Evolutionary conservation across 2,797 vertebrate species (phyloP).

Genomic region (Artibeus jamaicensis): DNA sequence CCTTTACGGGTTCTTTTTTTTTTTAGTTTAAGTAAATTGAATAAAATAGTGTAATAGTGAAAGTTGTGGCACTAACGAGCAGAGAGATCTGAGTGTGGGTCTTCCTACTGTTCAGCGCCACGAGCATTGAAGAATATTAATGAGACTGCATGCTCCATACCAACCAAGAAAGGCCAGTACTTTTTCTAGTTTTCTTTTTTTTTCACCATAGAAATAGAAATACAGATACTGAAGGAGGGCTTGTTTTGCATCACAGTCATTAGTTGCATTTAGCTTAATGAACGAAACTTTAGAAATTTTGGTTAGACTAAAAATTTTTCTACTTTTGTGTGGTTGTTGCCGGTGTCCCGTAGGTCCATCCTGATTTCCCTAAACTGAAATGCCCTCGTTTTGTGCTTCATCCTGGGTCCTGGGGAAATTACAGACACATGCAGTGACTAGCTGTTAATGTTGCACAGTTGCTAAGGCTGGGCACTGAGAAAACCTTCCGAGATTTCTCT

Average conservation of each 20-base stretch:
- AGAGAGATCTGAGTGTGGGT: background rate
- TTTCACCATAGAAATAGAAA: background rate
- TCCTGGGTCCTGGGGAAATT: background rate
- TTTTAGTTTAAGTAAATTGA: background rate
- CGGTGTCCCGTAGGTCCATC: background rate
- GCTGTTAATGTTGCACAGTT: background rate
- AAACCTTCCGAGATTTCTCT: background rate
- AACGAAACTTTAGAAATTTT: background rate
- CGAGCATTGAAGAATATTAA: background rate
- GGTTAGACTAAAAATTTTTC: background rate
- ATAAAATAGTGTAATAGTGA: background rate
- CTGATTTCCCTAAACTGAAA: background rate
- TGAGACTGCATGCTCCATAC: background rate
- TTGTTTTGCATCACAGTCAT: background rate
- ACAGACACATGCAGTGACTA: background rate
- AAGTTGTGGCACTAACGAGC: background rate
- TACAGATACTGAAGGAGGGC: background rate
- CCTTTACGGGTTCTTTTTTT: background rate
- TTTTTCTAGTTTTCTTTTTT: background rate
- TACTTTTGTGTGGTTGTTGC: background rate
- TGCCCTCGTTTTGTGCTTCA: background rate
- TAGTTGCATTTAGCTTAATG: background rate
- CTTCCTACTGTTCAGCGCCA: background rate
- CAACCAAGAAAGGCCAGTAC: background rate
- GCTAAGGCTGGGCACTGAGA: background rate